Base-by-base conservation (phyloP, 2,888 invertebrate species). In the Epsilonema sp. region DNA sequence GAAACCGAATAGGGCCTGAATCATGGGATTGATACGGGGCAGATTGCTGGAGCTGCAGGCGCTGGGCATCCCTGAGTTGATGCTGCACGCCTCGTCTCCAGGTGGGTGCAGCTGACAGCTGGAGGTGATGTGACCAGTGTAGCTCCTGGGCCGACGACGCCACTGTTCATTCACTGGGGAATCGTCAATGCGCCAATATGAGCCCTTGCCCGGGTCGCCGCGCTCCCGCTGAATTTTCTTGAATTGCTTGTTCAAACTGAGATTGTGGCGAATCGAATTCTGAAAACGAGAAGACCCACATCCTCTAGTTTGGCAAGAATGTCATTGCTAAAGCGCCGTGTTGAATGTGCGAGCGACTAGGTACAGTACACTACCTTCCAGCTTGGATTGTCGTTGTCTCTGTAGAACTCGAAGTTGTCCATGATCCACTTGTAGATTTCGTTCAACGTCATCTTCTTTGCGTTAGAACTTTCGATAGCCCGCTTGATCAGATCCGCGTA, bases 391-490 rank as follows among this genome's bases (percentile, higher is more conserved):
- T 76, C 76, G 25, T 77, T 77, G 57, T 77, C 75, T 62, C 75
- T 74, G 61, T 78, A 79, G 62, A 77, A 79, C 0, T 77, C 76
- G 65, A 78, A 79, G 55, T 77, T 75, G 53, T 77, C 76, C 58
- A 75, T 76, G 41, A 79, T 78, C 70, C 78, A 78, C 55, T 76
- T 75, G 64, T 79, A 79, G 55, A 79, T 78, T 65, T 79, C 78
- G 55, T 76, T 76, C 31, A 79, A 68, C 2, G 78, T 79, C 78
- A 78, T 78, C 69, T 77, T 77, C 55, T 77, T 76, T 58, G 74
- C 75, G 2, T 73, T 69, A 1, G 76, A 75, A 67, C 75, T 78
- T 57, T 69, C 69, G 56, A 79, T 78, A 4, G 78, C 78, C 56
- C 77, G 69, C 52, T 76, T 70, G 55, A 79, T 79, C 65, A 79